phyloP scores from a whole-genome alignment of 2,888 invertebrate species.

The Aethes cnicana region DNA sequence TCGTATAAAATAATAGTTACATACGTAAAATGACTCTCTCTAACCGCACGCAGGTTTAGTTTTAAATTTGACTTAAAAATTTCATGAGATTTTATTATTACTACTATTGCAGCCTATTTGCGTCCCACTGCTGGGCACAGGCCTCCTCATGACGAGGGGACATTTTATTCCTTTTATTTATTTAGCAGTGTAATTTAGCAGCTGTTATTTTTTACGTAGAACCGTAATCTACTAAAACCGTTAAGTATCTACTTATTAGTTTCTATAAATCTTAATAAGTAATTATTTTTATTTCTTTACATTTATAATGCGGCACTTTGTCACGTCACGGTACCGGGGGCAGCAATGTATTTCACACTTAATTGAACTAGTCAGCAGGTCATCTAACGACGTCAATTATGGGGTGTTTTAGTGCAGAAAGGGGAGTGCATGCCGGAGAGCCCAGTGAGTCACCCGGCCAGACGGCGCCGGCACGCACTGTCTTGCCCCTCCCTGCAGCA shows the following conservation, averaged over 20 bases:
- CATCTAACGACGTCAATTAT: slow-evolving; percentile 56
- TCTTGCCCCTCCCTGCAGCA: slow-evolving; percentile 51
- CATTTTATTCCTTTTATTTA: too few species aligned
- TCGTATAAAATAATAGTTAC: slow-evolving; percentile 27
- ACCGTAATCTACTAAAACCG: too few species aligned
- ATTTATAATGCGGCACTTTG: slow-evolving; percentile 1
- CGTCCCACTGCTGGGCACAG: too few species aligned
- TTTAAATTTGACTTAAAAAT: background rate
- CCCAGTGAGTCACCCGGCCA: slow-evolving; percentile 74
- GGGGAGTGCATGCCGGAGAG: slow-evolving; percentile 66
- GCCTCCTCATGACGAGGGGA: too few species aligned
- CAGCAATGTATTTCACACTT: slow-evolving; percentile 9
- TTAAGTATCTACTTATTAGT: too few species aligned
- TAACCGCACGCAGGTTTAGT: slow-evolving; percentile 1
- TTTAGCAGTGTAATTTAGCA: too few species aligned
- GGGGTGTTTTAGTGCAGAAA: slow-evolving; percentile 59
- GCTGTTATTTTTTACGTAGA: too few species aligned
- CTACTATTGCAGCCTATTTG: background rate
- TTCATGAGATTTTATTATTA: slow-evolving; percentile 2
- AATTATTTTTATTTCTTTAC: background rate
- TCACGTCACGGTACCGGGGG: slow-evolving; percentile 18
- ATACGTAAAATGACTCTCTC: slow-evolving; percentile 13
- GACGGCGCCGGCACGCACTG: slow-evolving; percentile 73
- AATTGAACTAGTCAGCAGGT: slow-evolving; percentile 25
- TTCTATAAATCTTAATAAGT: background rate